A percentile compares a stretch with the other conserved stretches of the same genome.
phyloP scores from a whole-genome alignment of 2,797 vertebrate species.

The Melanotaenia nigrans region DNA sequence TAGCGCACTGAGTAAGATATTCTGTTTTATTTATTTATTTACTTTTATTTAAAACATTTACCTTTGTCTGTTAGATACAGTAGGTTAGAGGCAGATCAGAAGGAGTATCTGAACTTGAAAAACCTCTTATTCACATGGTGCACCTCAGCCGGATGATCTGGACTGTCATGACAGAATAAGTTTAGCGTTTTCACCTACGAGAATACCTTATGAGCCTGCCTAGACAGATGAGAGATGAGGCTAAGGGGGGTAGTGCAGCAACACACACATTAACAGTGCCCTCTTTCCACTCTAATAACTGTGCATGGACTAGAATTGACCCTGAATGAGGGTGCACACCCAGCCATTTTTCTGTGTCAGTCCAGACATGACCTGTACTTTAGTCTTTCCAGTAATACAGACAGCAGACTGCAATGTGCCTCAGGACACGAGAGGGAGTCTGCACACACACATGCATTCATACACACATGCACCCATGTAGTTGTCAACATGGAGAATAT shows the following conservation, averaged over 20 bases:
- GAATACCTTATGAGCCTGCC: constrained; percentile 53
- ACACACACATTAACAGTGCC: constrained; percentile 51
- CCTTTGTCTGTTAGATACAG: constrained; percentile 28
- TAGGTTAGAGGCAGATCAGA: constrained; percentile 21
- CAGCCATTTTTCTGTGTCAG: constrained; percentile 65
- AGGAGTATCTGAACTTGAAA: constrained; percentile 16
- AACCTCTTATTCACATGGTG: constrained; percentile 24
- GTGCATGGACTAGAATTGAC: constrained; percentile 66
- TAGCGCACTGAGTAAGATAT: constrained; percentile 4
- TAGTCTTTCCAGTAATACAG: constrained; percentile 67
- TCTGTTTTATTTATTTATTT: constrained; percentile 7
- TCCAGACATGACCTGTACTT: constrained; percentile 66
- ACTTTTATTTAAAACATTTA: constrained; percentile 41
- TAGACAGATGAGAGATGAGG: constrained; percentile 52
- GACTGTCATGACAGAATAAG: constrained; percentile 38
- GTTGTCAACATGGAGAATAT: constrained; percentile 28
- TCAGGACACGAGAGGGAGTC: constrained; percentile 48
- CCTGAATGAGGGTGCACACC: constrained; percentile 51
- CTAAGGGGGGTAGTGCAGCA: constrained; percentile 41
- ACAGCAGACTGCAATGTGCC: constrained; percentile 63
- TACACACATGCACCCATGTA: constrained; percentile 1
- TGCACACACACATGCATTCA: constrained; percentile 6
- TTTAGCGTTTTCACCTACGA: constrained; percentile 45
- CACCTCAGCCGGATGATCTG: constrained; percentile 30
- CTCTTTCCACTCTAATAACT: constrained; percentile 80